Percentiles rank a stretch among this genome's conserved stretches.
These are phyloP conservation scores for Eretmochelys imbricata DNA, from an alignment of 2,113 vertebrate species.

Conservation along the genomic window DNA sequence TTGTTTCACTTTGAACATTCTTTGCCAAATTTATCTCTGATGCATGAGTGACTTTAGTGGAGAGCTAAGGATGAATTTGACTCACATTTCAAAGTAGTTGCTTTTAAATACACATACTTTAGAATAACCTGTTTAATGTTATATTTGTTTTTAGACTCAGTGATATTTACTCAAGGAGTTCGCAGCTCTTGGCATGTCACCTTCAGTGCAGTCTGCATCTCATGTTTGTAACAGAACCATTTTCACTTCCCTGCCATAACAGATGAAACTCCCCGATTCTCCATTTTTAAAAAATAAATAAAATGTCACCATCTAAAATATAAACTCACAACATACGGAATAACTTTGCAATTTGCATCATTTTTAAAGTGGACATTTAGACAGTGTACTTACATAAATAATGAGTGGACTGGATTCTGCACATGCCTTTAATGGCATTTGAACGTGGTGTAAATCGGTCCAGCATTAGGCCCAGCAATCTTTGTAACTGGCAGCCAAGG, in stretches of 20 bases:
- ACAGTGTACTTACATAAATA: not conserved
- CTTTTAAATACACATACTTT: not conserved
- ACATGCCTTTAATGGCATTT: not conserved
- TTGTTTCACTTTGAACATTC: not conserved
- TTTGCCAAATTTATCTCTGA: not conserved
- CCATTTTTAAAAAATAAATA: not conserved
- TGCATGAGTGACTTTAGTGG: not conserved
- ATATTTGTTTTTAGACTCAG: not conserved
- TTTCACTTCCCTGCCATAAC: not conserved
- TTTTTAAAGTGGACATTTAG: not conserved
- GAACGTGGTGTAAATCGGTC: not conserved
- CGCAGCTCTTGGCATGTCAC: not conserved
- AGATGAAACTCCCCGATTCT: not conserved
- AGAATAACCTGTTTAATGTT: not conserved
- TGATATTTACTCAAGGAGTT: not conserved
- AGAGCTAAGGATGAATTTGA: not conserved
- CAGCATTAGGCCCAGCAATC: not conserved
- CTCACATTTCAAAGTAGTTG: not conserved
- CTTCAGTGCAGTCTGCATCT: not conserved
- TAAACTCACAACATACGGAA: not conserved
- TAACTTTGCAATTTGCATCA: not conserved
- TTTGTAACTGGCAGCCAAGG: not conserved
- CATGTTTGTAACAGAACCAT: not conserved
- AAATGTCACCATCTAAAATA: not conserved
- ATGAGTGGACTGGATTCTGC: not conserved